Evolutionary conservation across 2,888 invertebrate species (phyloP), one percentile per base, ranked within the genome.

Genomic region (Phrixothrix hirtus): DNA sequence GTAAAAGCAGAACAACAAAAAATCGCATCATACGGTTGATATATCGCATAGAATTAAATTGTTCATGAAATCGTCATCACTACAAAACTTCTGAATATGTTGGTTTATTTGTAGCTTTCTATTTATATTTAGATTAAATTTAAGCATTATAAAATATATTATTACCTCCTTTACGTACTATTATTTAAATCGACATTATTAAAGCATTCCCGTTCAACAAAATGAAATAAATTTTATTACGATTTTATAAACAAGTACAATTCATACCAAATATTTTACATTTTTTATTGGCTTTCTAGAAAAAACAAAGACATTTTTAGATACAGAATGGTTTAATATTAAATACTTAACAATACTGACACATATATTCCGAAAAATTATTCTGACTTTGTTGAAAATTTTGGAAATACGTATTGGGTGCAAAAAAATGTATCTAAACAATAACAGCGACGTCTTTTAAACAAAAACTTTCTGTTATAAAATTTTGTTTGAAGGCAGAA

Each of bases 11-110:
- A 43, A 37, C 36, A 30, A 38, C 31, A 43, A 46, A 46, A 47
- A 53, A 47, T 53, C 53, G 47, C 34, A 47, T 53, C 53, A 53
- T 53, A 10, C 47, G 39, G 35, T 47, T 30, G 38, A 53, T 53
- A 37, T 47, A 47, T 39, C 46, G 15, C 14, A 14, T 25, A 42
- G 45, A 53, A 53, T 47, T 53, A 47, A 53, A 53, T 53, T 53
- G 42, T 42, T 35, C 53, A 37, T 42, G 47, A 47, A 47, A 53
- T 53, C 41, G 34, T 53, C 53, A 46, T 21, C 46, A 37, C 43
- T 36, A 42, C 25, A 46, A 38, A 50, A 50, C 50, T 43, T 36
- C 32, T 42, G 31, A 36, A 42, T 34, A 29, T 3, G 36, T 17
- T 25, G 14, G 29, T 26, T 16, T 31, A 39, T 35, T 32, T 35